Conservation (phyloP, 2,113 vertebrate species). For the Taxidea taxus region DNA sequence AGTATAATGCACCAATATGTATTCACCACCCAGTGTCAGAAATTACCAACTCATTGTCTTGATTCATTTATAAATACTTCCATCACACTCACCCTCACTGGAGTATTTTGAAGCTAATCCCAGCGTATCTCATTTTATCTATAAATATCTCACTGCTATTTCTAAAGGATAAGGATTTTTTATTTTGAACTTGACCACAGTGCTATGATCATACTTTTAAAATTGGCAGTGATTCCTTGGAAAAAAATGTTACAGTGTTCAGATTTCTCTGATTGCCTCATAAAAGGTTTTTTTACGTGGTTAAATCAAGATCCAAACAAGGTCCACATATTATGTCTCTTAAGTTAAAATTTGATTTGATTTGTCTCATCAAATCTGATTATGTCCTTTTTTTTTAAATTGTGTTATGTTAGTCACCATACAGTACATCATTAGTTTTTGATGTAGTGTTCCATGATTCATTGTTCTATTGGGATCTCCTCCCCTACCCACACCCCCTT, state of each 20-base stretch:
- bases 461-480: neutral
- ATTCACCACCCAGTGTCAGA: neutral
- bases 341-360: neutral
- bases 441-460: too few species aligned
- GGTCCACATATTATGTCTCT: neutral
- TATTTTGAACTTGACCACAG: neutral
- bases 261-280: neutral
- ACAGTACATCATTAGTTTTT: too few species aligned
- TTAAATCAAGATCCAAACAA: neutral
- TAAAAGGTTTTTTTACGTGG: neutral
- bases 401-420: too few species aligned
- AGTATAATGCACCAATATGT: neutral
- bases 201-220: neutral
- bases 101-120: conserved; percentile 23
- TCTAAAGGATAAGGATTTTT: conserved; percentile 30
- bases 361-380: neutral
- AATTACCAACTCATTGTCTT: neutral
- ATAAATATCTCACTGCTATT: neutral
- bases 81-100: neutral
- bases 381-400: neutral
- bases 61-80: conserved; percentile 28
- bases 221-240: neutral
- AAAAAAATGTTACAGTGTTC: neutral
- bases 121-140: conserved; percentile 25
- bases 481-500: too few species aligned